Evolutionary conservation across 2,797 vertebrate genomes (phyloP).

Genomic region (Eupleurogrammus muticus): DNA sequence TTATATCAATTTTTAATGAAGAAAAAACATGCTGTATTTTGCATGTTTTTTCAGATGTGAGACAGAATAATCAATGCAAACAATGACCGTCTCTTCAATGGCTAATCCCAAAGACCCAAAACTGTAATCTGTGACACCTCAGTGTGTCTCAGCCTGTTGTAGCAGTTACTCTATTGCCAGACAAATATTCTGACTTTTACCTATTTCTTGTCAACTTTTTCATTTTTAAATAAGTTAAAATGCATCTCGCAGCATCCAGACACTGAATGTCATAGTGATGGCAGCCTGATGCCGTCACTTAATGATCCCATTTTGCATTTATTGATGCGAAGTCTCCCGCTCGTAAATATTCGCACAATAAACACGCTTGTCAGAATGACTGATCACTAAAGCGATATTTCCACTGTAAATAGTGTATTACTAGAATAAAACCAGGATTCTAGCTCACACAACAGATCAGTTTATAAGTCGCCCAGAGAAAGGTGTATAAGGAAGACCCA

Average conservation of each 20-base stretch:
- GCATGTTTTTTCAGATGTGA: not conserved
- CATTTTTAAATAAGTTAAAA: constrained; percentile 5
- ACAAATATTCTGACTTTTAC: not conserved
- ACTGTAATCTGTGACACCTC: constrained; percentile 12
- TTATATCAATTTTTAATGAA: not conserved
- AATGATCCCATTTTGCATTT: not conserved
- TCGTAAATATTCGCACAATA: not conserved
- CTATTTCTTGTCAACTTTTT: not conserved
- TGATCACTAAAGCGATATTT: not conserved
- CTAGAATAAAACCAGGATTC: not conserved
- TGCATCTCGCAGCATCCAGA: not conserved
- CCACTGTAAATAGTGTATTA: not conserved
- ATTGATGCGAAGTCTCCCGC: not conserved
- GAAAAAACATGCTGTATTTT: not conserved
- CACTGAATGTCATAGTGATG: not conserved
- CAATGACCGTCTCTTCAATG: not conserved
- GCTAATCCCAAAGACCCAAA: not conserved
- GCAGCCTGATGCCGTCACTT: not conserved
- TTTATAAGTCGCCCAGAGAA: not conserved
- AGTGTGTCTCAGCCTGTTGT: not conserved
- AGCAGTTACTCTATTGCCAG: not conserved
- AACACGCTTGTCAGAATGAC: not conserved
- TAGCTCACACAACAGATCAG: not conserved
- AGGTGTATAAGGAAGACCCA: not conserved
- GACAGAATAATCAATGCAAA: not conserved